phyloP scores from a whole-genome alignment of 1,140 invertebrate species.

The Dysdera silvatica region DNA sequence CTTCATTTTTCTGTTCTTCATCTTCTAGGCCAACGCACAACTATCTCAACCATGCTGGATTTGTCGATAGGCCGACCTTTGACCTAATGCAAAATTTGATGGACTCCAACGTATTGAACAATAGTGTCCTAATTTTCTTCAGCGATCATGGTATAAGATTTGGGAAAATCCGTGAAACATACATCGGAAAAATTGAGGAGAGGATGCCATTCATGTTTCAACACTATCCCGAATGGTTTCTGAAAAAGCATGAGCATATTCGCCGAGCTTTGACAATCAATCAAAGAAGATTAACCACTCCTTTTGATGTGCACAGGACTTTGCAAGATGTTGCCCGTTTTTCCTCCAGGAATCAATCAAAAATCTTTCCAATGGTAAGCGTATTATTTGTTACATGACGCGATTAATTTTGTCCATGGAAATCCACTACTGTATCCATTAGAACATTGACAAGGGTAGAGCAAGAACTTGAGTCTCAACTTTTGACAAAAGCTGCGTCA shows the following conservation, averaged over 20 bases:
- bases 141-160: slow-evolving; percentile 91
- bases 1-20: neutral
- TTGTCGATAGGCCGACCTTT: slow-evolving; percentile 38
- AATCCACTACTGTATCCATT: no score
- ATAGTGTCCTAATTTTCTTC: slow-evolving; percentile 63
- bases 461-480: no score
- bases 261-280: slow-evolving; percentile 62
- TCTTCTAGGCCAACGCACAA: slow-evolving; percentile 44
- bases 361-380: no score
- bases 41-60: slow-evolving; percentile 37
- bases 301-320: slow-evolving; percentile 48
- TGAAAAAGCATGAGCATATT: slow-evolving; percentile 49
- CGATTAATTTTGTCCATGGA: no score
- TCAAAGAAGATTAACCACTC: slow-evolving; percentile 43
- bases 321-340: slow-evolving; percentile 40
- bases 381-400: no score
- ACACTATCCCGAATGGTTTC: slow-evolving; percentile 63
- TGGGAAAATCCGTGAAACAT: slow-evolving; percentile 68
- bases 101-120: slow-evolving; percentile 39
- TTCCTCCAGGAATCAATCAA: no score
- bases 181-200: slow-evolving; percentile 78
- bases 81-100: slow-evolving; percentile 38
- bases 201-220: slow-evolving; percentile 74
- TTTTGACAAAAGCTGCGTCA: no score
- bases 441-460: no score